Conservation (phyloP, 2,888 invertebrate species). For the Tillus elongatus region DNA sequence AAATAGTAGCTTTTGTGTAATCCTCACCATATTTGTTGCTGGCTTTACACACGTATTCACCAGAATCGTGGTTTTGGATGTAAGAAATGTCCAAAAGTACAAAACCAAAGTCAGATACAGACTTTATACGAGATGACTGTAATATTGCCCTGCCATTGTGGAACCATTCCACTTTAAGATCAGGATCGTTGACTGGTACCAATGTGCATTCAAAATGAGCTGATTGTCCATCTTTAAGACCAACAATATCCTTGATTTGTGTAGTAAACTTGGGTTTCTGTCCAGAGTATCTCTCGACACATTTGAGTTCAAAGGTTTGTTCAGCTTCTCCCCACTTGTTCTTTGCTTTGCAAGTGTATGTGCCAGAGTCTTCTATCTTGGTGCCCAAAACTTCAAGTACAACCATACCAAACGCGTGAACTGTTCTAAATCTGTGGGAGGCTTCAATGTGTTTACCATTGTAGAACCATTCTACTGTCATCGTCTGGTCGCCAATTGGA, state of each 20-base stretch:
- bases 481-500: slow-evolving; percentile 87
- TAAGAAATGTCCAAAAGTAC: slow-evolving; percentile 92
- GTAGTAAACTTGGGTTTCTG: slow-evolving; percentile 84
- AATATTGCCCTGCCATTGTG: slow-evolving; percentile 85
- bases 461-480: slow-evolving; percentile 94
- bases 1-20: slow-evolving; percentile 74
- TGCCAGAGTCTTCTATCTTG: slow-evolving; percentile 85
- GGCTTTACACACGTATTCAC: slow-evolving; percentile 88
- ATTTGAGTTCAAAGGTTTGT: slow-evolving; percentile 72
- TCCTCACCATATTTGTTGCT: slow-evolving; percentile 87
- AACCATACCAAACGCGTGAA: slow-evolving; percentile 96
- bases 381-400: slow-evolving; percentile 92
- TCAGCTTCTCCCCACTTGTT: slow-evolving; percentile 85
- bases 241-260: slow-evolving; percentile 73
- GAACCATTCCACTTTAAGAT: slow-evolving; percentile 93
- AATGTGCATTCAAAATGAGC: slow-evolving; percentile 94
- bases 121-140: slow-evolving; percentile 84
- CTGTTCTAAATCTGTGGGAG: slow-evolving; percentile 83
- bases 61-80: slow-evolving; percentile 84
- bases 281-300: slow-evolving; percentile 74
- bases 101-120: slow-evolving; percentile 91
- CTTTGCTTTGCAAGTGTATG: slow-evolving; percentile 79
- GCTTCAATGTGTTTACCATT: slow-evolving; percentile 83
- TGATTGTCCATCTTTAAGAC: slow-evolving; percentile 84
- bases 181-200: slow-evolving; percentile 87